Evolutionary conservation across 2,888 invertebrate species (phyloP).

Genomic region (Helicoverpa assulta): DNA sequence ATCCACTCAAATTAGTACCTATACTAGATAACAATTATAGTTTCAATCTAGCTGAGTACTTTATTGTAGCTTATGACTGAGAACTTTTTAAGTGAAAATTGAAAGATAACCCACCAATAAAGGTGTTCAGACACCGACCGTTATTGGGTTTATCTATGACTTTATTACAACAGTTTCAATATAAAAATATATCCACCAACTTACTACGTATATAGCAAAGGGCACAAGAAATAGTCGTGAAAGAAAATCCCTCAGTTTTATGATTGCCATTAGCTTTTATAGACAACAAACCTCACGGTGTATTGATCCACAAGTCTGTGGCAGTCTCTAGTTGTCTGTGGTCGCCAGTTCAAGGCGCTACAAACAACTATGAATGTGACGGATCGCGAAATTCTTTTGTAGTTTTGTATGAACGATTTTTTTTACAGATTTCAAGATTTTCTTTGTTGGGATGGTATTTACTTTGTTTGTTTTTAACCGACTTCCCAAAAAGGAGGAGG

Average conservation of each 20-base stretch:
- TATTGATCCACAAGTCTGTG: constrained; percentile 43
- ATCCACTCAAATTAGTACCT: too few relatives aligned
- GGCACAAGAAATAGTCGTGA: background rate
- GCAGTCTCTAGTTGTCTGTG: background rate
- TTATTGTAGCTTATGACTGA: too few relatives aligned
- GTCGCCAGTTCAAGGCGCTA: constrained; percentile 44
- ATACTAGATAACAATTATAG: too few relatives aligned
- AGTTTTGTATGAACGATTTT: background rate
- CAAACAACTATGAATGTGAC: constrained; percentile 9
- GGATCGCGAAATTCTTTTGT: background rate
- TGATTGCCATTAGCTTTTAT: constrained; percentile 6
- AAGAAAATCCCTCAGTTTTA: background rate
- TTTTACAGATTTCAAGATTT: background rate
- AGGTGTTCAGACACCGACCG: too few relatives aligned
- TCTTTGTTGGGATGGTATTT: background rate
- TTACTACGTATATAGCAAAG: too few relatives aligned
- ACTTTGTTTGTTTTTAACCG: background rate
- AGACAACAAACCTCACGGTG: constrained; percentile 30
- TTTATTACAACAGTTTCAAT: background rate
- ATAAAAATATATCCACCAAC: background rate
- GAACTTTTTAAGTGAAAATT: too few relatives aligned
- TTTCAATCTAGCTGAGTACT: too few relatives aligned
- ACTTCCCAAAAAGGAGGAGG: too few relatives aligned
- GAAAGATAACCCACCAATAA: too few relatives aligned
- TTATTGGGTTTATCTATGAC: too few relatives aligned